Conservation (phyloP, 2,113 vertebrate genomes). For the Lepidothrix coronata region DNA sequence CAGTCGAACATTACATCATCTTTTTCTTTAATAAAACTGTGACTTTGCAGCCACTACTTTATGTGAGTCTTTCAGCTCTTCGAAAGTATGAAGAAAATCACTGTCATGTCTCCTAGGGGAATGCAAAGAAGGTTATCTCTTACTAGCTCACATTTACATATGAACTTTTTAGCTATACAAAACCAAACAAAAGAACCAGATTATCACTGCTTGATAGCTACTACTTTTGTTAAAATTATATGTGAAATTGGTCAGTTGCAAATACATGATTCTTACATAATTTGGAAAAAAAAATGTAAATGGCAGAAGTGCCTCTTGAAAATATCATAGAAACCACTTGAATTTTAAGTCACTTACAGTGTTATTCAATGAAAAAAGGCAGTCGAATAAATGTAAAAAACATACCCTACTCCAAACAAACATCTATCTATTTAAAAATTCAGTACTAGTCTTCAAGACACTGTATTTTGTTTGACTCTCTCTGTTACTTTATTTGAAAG, state of each 20-base stretch:
- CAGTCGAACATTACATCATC: not conserved
- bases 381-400: not conserved
- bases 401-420: not conserved
- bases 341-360: slow-evolving; percentile 5
- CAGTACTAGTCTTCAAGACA: not conserved
- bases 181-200: not conserved
- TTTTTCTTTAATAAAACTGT: not conserved
- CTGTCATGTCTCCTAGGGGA: not conserved
- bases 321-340: not conserved
- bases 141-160: not conserved
- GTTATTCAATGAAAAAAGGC: not conserved
- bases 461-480: not conserved
- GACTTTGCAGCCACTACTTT: not conserved
- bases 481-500: not conserved
- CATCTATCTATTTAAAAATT: not conserved
- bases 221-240: not conserved
- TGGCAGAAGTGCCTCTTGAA: not conserved
- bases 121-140: not conserved
- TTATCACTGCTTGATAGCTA: not conserved
- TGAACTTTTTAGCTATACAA: not conserved
- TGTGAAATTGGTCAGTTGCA: not conserved
- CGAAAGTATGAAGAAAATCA: not conserved
- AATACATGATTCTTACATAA: not conserved
- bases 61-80: not conserved
- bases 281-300: not conserved